Conservation (phyloP, 2,888 invertebrate genomes). For the Phragmatobia fuliginosa region DNA sequence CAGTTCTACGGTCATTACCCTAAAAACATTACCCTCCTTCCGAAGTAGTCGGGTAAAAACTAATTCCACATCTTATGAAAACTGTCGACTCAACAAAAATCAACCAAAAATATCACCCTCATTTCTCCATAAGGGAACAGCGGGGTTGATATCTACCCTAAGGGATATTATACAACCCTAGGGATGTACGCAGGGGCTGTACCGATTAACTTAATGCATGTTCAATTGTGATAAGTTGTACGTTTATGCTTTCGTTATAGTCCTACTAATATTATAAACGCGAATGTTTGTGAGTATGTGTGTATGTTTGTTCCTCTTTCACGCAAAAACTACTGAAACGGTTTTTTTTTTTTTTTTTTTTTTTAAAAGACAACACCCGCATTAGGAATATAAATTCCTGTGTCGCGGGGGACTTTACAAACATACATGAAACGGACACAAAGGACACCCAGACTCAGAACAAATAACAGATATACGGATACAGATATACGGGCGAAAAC, state of each 20-base stretch:
- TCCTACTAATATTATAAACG: neutral
- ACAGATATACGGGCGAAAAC: too few relatives aligned
- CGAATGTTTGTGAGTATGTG: too few relatives aligned
- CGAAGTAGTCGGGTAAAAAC: neutral
- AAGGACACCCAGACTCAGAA: too few relatives aligned
- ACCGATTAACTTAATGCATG: conserved; percentile 69
- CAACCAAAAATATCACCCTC: conserved; percentile 13
- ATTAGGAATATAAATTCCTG: too few relatives aligned
- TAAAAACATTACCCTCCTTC: too few relatives aligned
- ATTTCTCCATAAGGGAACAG: conserved; percentile 25
- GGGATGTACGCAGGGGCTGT: conserved; percentile 38
- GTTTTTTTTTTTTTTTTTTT: too few relatives aligned
- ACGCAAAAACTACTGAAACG: too few relatives aligned
- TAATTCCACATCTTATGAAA: neutral
- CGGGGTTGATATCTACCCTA: conserved; percentile 37
- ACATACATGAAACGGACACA: too few relatives aligned
- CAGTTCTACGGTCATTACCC: neutral
- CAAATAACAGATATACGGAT: too few relatives aligned
- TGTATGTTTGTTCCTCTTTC: too few relatives aligned
- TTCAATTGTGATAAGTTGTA: conserved; percentile 57
- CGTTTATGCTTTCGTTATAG: conserved; percentile 6
- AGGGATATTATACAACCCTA: conserved; percentile 33
- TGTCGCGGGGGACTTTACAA: too few relatives aligned
- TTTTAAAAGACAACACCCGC: too few relatives aligned
- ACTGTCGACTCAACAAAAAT: conserved; percentile 19